phyloP scores from a whole-genome alignment of 2,888 invertebrate species.

The Lumbricus terrestris region DNA sequence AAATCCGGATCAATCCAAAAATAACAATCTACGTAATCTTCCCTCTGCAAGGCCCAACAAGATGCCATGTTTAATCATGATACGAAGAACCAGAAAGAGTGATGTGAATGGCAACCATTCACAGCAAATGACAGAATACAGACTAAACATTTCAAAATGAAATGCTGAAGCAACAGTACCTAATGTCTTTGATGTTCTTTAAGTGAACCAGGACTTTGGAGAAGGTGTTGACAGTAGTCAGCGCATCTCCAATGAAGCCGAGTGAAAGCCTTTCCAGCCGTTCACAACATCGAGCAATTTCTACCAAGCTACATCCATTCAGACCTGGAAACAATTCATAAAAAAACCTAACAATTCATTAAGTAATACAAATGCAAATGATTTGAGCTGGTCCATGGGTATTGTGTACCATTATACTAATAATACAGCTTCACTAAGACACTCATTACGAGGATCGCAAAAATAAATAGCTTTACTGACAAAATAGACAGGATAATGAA shows the following conservation, averaged over 20 bases:
- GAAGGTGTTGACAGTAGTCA: constrained; percentile 38
- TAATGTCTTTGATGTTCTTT: constrained; percentile 44
- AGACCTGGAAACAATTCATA: not conserved
- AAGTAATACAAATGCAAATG: not conserved
- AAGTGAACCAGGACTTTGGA: constrained; percentile 43
- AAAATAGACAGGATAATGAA: not conserved
- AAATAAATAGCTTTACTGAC: not conserved
- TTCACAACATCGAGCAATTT: constrained; percentile 43
- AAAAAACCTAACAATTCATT: not conserved
- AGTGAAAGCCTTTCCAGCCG: constrained; percentile 44
- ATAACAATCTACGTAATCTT: not conserved
- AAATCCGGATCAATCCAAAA: too few species aligned
- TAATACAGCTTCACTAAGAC: not conserved
- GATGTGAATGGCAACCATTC: not conserved
- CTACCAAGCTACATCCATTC: constrained; percentile 40
- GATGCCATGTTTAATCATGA: not conserved
- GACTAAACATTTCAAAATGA: not conserved
- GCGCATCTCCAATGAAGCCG: constrained; percentile 45
- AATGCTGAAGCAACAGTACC: not conserved
- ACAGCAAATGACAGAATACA: not conserved
- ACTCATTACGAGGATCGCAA: not conserved
- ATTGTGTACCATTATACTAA: not conserved
- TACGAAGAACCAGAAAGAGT: not conserved
- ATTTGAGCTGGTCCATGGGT: not conserved
- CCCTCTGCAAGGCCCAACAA: not conserved